A percentile compares a stretch with the other conserved stretches of the same genome.
Conservation (phyloP, 2,888 invertebrate genomes). For the Archaeoteleia sp. region DNA sequence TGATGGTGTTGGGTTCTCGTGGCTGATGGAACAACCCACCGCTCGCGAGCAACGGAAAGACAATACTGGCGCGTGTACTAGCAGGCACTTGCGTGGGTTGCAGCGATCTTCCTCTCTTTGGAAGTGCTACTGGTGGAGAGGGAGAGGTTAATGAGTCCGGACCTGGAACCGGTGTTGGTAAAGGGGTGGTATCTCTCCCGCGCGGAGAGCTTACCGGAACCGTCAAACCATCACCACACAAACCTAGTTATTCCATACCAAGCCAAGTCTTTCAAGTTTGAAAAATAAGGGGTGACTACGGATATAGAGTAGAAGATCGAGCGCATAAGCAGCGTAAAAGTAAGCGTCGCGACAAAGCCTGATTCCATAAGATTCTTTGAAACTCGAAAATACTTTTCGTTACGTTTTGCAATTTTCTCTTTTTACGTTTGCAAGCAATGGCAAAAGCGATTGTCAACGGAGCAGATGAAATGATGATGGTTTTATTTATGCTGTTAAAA, state of each 20-base stretch:
- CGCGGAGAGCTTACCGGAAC: conserved; percentile 72
- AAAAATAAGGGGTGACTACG: background rate
- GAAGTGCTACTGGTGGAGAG: conserved; percentile 68
- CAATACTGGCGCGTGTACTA: conserved; percentile 85
- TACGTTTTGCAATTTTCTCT: too few relatives aligned
- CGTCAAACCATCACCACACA: conserved; percentile 72
- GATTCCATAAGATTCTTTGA: background rate
- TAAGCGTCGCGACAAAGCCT: too few relatives aligned
- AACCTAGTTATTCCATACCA: conserved; percentile 67
- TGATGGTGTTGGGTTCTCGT: conserved; percentile 70
- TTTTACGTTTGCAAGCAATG: background rate
- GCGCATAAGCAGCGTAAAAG: conserved; percentile 15
- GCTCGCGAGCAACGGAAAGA: conserved; percentile 81
- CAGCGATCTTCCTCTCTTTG: conserved; percentile 68
- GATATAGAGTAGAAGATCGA: conserved; percentile 8
- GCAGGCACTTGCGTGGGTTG: conserved; percentile 78
- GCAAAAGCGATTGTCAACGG: conserved; percentile 24
- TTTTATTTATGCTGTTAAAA: conserved; percentile 4
- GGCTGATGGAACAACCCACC: conserved; percentile 77
- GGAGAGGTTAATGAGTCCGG: conserved; percentile 71
- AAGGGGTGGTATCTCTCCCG: conserved; percentile 66
- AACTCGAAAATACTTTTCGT: too few relatives aligned
- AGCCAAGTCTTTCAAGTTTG: conserved; percentile 54
- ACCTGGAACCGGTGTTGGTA: conserved; percentile 70
- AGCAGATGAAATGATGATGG: conserved; percentile 44